Evolutionary conservation across 2,888 invertebrate genomes (phyloP).

Genomic region (Drosophila recens): DNA sequence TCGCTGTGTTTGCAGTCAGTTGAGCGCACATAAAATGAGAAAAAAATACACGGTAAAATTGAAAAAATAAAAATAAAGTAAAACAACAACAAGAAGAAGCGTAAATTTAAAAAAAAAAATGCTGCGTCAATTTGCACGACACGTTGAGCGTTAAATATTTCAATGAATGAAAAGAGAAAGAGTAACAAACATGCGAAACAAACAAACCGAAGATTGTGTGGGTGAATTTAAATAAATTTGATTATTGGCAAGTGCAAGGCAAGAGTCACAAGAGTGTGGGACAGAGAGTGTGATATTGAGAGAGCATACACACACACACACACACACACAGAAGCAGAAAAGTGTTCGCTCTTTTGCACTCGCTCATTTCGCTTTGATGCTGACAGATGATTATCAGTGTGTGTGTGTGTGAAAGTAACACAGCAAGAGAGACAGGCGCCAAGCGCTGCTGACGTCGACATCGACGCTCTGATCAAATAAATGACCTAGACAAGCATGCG

Average conservation of each 20-base stretch:
- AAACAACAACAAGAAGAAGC: conserved; percentile 29
- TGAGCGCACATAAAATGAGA: conserved; percentile 51
- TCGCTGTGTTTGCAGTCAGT: conserved; percentile 44
- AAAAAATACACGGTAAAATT: conserved; percentile 58
- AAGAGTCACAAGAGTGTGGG: conserved; percentile 1
- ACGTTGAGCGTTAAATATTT: conserved; percentile 40
- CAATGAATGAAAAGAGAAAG: conserved; percentile 49
- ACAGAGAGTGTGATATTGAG: conserved; percentile 20
- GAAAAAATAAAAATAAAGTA: conserved; percentile 46
- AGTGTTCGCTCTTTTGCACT: conserved; percentile 68
- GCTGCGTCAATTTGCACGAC: conserved; percentile 42
- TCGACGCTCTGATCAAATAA: conserved; percentile 35
- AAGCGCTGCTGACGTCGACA: conserved; percentile 14
- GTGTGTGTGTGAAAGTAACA: conserved; percentile 48
- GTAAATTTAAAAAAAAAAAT: conserved; percentile 16
- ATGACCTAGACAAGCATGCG: conserved; percentile 68
- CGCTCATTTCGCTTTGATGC: conserved; percentile 58
- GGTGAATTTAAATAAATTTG: conserved; percentile 67
- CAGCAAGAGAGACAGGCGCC: conserved; percentile 11
- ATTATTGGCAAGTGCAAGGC: conserved; percentile 47
- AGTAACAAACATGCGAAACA: conserved; percentile 58
- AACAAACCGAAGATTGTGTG: conserved; percentile 53
- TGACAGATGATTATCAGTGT: conserved; percentile 5
- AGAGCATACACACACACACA: conserved; percentile 2
- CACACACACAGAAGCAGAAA: conserved; percentile 21